Percentiles rank a stretch among this genome's conserved stretches.
These are phyloP conservation scores for Megaceryle maxima DNA, from an alignment of 2,113 vertebrate genomes.

Conservation along the genomic window DNA sequence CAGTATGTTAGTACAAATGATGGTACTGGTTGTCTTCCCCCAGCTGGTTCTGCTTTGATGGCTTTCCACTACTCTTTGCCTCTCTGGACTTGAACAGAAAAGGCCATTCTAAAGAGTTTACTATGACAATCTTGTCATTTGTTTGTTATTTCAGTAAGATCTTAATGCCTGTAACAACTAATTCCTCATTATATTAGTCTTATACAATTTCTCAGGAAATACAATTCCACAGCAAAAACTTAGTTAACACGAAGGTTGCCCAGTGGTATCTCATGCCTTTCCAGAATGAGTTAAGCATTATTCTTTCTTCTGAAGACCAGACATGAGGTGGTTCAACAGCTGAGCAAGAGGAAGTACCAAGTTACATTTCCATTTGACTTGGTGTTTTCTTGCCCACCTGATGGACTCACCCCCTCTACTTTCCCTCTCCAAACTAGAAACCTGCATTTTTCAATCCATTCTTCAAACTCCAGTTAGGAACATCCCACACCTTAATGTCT, in stretches of 20 bases:
- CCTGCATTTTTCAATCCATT: background rate
- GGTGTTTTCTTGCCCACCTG: background rate
- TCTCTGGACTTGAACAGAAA: background rate
- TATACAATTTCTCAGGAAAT: slow-evolving; percentile 55
- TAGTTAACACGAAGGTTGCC: slow-evolving; percentile 18
- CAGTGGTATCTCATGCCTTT: background rate
- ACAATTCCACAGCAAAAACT: background rate
- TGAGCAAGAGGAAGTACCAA: background rate
- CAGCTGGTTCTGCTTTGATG: background rate
- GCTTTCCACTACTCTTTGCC: background rate
- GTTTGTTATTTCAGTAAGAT: background rate
- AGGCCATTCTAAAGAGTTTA: background rate
- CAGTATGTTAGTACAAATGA: background rate
- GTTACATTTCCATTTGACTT: background rate
- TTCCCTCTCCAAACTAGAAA: background rate
- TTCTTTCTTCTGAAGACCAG: background rate
- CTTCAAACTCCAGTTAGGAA: background rate
- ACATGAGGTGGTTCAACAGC: background rate
- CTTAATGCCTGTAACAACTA: slow-evolving; percentile 10
- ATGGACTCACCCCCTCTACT: background rate
- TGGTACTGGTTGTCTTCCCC: background rate
- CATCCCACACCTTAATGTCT: background rate
- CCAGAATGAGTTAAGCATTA: background rate
- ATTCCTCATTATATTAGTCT: slow-evolving; percentile 39
- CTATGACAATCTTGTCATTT: background rate